phyloP scores from a whole-genome alignment of 2,113 vertebrate genomes.

The Indicator indicator region DNA sequence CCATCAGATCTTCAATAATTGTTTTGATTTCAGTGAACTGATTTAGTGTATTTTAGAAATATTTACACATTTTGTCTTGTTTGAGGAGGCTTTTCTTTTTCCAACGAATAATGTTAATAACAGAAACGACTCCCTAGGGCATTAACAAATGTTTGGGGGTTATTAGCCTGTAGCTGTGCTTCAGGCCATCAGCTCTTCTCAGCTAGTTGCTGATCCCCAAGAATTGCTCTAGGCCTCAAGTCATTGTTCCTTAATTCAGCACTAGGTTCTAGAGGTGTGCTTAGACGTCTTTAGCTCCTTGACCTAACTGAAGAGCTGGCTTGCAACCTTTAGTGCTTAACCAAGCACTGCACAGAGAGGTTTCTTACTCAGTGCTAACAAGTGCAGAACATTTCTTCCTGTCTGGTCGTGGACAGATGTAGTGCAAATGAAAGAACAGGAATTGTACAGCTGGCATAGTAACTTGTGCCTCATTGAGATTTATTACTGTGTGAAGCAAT shows the following conservation, averaged over 20 bases:
- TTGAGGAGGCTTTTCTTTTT: neutral
- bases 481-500: neutral
- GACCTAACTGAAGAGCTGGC: neutral
- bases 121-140: neutral
- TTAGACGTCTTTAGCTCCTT: neutral
- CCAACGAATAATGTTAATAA: neutral
- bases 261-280: neutral
- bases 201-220: neutral
- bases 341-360: neutral
- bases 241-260: slow-evolving; percentile 43
- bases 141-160: slow-evolving; percentile 9
- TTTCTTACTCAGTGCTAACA: neutral
- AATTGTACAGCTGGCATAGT: neutral
- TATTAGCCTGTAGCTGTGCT: slow-evolving; percentile 51
- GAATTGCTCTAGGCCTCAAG: slow-evolving; percentile 18
- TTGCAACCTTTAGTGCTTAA: neutral
- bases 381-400: neutral
- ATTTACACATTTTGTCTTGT: neutral
- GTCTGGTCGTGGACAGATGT: neutral
- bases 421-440: neutral
- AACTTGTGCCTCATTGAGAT: neutral
- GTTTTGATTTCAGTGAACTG: neutral
- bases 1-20: neutral
- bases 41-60: neutral
- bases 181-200: slow-evolving; percentile 35